These are phyloP conservation scores for Sebastiscus tertius DNA, from an alignment of 2,797 vertebrate species.

Conservation along the genomic window DNA sequence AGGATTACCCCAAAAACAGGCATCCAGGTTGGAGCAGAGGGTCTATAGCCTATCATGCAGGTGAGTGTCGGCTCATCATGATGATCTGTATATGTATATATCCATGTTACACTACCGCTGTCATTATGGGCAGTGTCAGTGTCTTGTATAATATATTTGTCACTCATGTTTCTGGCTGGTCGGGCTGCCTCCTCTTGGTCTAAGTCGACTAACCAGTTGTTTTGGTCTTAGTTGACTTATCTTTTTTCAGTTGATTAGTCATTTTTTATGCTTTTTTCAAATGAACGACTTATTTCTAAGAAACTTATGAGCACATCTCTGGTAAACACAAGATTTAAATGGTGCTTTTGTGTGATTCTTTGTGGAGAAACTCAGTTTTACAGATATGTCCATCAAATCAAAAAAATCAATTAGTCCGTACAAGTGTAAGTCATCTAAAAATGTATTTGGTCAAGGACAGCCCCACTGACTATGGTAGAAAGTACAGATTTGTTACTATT, in stretches of 20 bases:
- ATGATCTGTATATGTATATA: neutral
- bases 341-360: too few species aligned
- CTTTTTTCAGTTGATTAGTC: too few species aligned
- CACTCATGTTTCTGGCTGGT: neutral
- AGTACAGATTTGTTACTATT: neutral
- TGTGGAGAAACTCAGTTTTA: too few species aligned
- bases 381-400: too few species aligned
- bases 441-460: too few species aligned
- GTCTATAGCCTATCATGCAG: slow-evolving; percentile 96
- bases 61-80: slow-evolving; percentile 70
- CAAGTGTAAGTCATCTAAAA: too few species aligned
- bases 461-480: too few species aligned
- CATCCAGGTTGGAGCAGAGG: slow-evolving; percentile 97
- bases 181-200: accelerated
- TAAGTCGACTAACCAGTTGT: too few species aligned
- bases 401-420: too few species aligned
- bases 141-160: neutral
- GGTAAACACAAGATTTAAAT: neutral
- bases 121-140: neutral
- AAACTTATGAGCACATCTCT: neutral
- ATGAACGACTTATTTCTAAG: neutral
- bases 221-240: too few species aligned
- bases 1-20: slow-evolving; percentile 96
- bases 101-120: neutral
- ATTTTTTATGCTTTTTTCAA: too few species aligned